Evolutionary conservation across 2,113 vertebrate species (phyloP).

Genomic region (Geococcyx californianus): DNA sequence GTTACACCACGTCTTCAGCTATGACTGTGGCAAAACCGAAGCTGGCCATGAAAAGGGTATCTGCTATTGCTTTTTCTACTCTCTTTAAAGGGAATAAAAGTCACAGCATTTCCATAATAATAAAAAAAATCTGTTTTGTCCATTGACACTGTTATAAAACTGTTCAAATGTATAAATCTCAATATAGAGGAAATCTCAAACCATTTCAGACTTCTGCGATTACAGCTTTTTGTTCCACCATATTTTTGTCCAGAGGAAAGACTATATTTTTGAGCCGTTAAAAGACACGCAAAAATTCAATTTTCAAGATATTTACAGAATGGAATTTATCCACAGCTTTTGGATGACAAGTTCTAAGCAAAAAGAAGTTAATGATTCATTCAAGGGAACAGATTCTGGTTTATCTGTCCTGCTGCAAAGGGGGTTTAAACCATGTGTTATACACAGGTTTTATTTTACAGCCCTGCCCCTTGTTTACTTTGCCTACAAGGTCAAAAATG

Average conservation of each 20-base stretch:
- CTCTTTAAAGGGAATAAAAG: background rate
- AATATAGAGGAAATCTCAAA: background rate
- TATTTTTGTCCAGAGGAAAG: background rate
- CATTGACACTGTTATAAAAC: background rate
- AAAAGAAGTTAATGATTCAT: background rate
- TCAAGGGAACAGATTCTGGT: background rate
- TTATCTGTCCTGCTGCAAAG: background rate
- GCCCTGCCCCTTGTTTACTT: background rate
- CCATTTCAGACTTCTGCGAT: background rate
- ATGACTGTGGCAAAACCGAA: background rate
- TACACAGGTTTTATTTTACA: background rate
- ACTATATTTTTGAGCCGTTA: background rate
- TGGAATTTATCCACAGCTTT: background rate
- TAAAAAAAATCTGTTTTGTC: background rate
- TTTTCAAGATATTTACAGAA: background rate
- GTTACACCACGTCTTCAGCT: fast-evolving
- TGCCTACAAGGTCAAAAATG: background rate
- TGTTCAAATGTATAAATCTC: background rate
- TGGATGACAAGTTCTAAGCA: background rate
- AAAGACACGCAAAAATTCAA: background rate
- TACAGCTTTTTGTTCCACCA: background rate
- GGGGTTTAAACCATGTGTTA: background rate
- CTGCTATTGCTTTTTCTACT: background rate
- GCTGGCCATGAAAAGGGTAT: background rate
- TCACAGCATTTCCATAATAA: background rate